Evolutionary conservation across 2,888 invertebrate species (phyloP).

Genomic region (Schizotus pectinicornis): DNA sequence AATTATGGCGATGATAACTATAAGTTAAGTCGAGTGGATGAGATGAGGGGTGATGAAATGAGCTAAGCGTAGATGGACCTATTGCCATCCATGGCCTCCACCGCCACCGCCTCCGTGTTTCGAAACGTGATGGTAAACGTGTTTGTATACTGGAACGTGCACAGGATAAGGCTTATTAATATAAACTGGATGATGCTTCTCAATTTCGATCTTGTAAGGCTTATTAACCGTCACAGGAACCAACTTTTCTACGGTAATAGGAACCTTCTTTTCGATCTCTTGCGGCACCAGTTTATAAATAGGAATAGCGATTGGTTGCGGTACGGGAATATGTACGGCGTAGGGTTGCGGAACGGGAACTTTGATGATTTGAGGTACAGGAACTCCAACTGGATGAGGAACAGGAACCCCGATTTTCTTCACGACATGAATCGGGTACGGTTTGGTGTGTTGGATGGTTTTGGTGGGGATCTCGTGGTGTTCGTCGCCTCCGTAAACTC

Average conservation of each 20-base stretch:
- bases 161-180: slow-evolving; percentile 74
- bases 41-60: slow-evolving; percentile 15
- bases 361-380: slow-evolving; percentile 70
- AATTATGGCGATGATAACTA: slow-evolving; percentile 20
- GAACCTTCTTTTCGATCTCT: slow-evolving; percentile 74
- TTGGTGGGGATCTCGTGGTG: slow-evolving; percentile 64
- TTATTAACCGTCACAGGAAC: slow-evolving; percentile 74
- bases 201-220: slow-evolving; percentile 77
- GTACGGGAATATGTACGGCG: slow-evolving; percentile 73
- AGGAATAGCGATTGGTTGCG: slow-evolving; percentile 75
- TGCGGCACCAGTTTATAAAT: slow-evolving; percentile 77
- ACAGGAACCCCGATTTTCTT: slow-evolving; percentile 77
- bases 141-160: slow-evolving; percentile 76
- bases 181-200: slow-evolving; percentile 73
- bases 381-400: slow-evolving; percentile 74
- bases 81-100: slow-evolving; percentile 34
- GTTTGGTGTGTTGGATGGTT: slow-evolving; percentile 72
- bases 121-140: slow-evolving; percentile 68
- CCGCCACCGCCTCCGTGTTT: slow-evolving; percentile 45
- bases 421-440: slow-evolving; percentile 72
- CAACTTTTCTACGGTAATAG: slow-evolving; percentile 76
- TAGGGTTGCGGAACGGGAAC: slow-evolving; percentile 78
- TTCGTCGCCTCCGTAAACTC: slow-evolving; percentile 61
- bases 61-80: slow-evolving; percentile 17
- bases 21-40: slow-evolving; percentile 14